phyloP scores from a whole-genome alignment of 2,888 invertebrate genomes.

The Trichopoda pennipes region DNA sequence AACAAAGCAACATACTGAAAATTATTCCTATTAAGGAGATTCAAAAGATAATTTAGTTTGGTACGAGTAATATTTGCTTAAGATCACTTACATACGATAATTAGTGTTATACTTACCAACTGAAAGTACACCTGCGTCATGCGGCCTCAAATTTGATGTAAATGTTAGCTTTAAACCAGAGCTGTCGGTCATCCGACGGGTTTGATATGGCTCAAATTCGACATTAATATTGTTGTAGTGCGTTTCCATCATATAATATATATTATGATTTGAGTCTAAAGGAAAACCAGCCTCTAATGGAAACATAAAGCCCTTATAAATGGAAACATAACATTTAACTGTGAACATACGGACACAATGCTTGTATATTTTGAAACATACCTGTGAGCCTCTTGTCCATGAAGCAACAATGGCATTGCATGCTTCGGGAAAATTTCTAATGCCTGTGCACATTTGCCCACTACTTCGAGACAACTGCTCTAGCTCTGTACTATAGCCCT shows the following conservation, averaged over 20 bases:
- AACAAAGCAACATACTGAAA: conserved; percentile 11
- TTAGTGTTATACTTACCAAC: conserved; percentile 71
- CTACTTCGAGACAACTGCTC: conserved; percentile 82
- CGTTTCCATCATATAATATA: conserved; percentile 85
- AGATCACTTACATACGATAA: no score
- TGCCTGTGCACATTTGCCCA: conserved; percentile 83
- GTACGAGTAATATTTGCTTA: no score
- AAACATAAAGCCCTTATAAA: conserved; percentile 83
- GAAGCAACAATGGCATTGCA: conserved; percentile 85
- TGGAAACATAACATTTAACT: neutral
- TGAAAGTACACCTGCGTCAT: conserved; percentile 86
- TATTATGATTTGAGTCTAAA: conserved; percentile 83
- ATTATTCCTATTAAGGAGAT: no score
- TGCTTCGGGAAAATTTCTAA: conserved; percentile 82
- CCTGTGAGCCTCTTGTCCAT: conserved; percentile 85
- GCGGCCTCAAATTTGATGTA: conserved; percentile 83
- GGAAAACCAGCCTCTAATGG: conserved; percentile 86
- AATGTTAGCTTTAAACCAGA: conserved; percentile 85
- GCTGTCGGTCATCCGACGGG: conserved; percentile 82
- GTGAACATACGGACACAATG: neutral
- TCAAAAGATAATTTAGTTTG: no score
- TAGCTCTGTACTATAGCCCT: conserved; percentile 82
- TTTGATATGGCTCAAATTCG: conserved; percentile 73
- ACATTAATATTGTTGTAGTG: conserved; percentile 84
- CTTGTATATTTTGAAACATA: conserved; percentile 71